Base-by-base conservation (phyloP, 64 coral and sea anemone genomes). In the Acropora yongei region DNA sequence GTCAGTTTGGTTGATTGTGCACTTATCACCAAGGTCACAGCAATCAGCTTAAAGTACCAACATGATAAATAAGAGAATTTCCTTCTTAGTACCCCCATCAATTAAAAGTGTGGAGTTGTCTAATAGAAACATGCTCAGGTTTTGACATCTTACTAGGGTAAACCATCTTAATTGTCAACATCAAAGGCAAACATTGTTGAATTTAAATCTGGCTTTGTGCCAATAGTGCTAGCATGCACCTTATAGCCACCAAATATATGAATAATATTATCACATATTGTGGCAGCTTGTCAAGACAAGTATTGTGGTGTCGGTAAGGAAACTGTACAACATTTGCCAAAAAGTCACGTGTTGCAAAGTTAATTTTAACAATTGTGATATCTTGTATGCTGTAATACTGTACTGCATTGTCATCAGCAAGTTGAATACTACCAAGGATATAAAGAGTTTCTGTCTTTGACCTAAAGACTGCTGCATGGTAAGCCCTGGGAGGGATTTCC, bases 231-330 rank as follows among this genome's bases (percentile, higher is more conserved):
- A n/a, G 0, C 71, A 17, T 68, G 17, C 16, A 68, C 67, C 3
- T 72, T 0, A 13, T 87, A 57, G 84, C 84, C 84, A 87, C 68
- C 84, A 87, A 87, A 87, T 18, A 74, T 57, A 53, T 87, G 50
- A 20, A 73, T 53, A 16, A 87, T 87, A 6, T 87, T 8, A 72
- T 2, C 44, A 30, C 30, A 30, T 30, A 86, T 48, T 72, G 12
- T n/a, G 16, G 55, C 81, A 67, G 9, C 18, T 41, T 84, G 81
- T 18, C 61, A 72, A 14, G 83, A 86, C 17, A 86, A 50, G 17
- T 71, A 73, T 12, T 14, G 63, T 8, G 66, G 83, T 86, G 81
- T 18, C 30, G 30, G 30, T 30, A 30, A 30, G 30, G 30, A 30
- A 30, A 30, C 30, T 30, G 30, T 30, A 30, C 30, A 30, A 30